These are phyloP conservation scores for Xylota segnis DNA, from an alignment of 2,888 invertebrate species.

Conservation along the genomic window DNA sequence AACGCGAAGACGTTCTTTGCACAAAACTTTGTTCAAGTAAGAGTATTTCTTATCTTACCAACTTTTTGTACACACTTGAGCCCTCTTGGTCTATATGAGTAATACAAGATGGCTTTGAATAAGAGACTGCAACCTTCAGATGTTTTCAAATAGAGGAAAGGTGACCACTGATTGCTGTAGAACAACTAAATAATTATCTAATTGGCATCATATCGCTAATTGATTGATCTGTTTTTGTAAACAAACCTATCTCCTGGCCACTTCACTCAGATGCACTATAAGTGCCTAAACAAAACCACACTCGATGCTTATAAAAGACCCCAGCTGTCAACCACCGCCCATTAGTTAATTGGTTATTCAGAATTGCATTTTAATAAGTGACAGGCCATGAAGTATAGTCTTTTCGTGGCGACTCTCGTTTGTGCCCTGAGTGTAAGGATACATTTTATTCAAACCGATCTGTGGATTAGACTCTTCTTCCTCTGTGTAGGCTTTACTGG, in stretches of 20 bases:
- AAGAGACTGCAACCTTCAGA: too few relatives aligned
- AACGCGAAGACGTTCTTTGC: too few relatives aligned
- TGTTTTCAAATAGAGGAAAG: too few relatives aligned
- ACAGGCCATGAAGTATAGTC: neutral
- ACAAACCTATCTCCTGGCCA: conserved; percentile 9
- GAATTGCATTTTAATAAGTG: neutral
- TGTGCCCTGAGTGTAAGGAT: conserved; percentile 28
- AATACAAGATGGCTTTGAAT: too few relatives aligned
- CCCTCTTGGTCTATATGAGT: too few relatives aligned
- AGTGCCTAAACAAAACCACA: neutral
- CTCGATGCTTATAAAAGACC: conserved; percentile 13
- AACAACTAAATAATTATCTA: conserved; percentile 22
- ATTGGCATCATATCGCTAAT: neutral
- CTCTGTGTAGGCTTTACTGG: neutral
- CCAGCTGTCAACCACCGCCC: neutral
- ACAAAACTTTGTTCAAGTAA: too few relatives aligned
- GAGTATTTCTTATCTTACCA: too few relatives aligned
- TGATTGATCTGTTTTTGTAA: neutral
- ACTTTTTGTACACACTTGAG: too few relatives aligned
- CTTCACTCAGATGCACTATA: neutral
- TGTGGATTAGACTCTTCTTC: neutral
- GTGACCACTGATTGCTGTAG: neutral
- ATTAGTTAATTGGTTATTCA: neutral
- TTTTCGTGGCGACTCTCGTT: neutral
- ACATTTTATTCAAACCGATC: neutral